Base-by-base conservation (phyloP, 2,113 vertebrate genomes). In the Nibea coibor region DNA sequence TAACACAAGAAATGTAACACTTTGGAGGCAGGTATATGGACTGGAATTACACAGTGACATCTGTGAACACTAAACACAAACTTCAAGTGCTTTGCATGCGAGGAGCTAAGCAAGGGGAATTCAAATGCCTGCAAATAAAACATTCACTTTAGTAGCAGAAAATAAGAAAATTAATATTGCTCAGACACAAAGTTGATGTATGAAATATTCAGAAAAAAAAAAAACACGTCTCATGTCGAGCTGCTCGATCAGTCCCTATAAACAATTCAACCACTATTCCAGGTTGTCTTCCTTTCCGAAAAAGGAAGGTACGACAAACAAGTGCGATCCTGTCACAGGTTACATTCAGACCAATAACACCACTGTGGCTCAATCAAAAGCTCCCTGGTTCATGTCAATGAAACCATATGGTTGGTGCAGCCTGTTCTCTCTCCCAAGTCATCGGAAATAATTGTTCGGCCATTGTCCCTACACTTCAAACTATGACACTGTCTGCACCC, bases 31-130 rank as follows among this genome's bases (percentile, higher is more conserved):
- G 45, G 47, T 62, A 35, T 16, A 45, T 54, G 4, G 51, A 70
- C 35, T 39, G 35, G 35, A 76, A 75, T 39, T 51, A 53, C 48
- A 78, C 39, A 35, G 56, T 11, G 2, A 65, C 74, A 81, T 73
- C 68, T 62, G 20, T 64, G 3, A 68, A 72, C 50, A 59, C 48
- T 35, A 35, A 72, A 75, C 19, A 79, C 50, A 70, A 48, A 61
- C 10, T 61, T 64, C 35, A 39, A 61, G 35, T 42, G 73, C 72
- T 78, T 48, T 57, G 56, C 84, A 91, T 84, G 88, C 84, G 80
- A 71, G 43, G 39, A 69, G 62, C 65, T 77, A 28, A 85, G 80
- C 73, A 22, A 19, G 19, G 78, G 42, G 15, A 22, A 65, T 9
- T 83, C 6, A 83, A 81, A 75, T 9, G 54, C 22, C 67, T 68